Percentiles rank a stretch among this genome's conserved stretches.
Evolutionary conservation across 2,888 invertebrate species (phyloP).

Genomic region (Agriotes lineatus): DNA sequence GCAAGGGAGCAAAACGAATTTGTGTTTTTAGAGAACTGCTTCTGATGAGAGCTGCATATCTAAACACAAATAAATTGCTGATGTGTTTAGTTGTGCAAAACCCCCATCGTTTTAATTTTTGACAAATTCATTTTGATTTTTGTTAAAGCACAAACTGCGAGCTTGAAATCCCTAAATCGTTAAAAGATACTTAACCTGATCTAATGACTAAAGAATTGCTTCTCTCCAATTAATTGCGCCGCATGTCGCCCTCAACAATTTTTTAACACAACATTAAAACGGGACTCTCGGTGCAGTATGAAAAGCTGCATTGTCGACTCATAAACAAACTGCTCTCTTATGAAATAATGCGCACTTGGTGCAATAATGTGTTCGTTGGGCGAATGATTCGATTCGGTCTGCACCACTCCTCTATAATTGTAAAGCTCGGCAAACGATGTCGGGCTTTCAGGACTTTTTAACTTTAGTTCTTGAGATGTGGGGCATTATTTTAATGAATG

Average conservation of each 20-base stretch:
- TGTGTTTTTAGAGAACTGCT: too few relatives aligned
- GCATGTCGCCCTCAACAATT: slow-evolving; percentile 28
- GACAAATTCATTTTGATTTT: too few relatives aligned
- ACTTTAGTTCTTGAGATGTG: slow-evolving; percentile 19
- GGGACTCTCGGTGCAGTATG: slow-evolving; percentile 45
- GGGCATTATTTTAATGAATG: slow-evolving; percentile 18
- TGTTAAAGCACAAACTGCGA: too few relatives aligned
- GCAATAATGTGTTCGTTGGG: slow-evolving; percentile 59
- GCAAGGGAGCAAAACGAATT: neutral
- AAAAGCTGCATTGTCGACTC: slow-evolving; percentile 60
- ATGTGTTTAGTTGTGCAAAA: too few relatives aligned
- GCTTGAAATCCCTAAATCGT: neutral
- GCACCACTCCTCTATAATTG: slow-evolving; percentile 45
- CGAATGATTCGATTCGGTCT: slow-evolving; percentile 60
- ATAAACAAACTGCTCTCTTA: slow-evolving; percentile 61
- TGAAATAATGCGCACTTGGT: slow-evolving; percentile 63
- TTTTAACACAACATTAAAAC: slow-evolving; percentile 13
- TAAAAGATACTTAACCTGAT: neutral
- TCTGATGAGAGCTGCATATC: too few relatives aligned
- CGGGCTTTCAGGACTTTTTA: slow-evolving; percentile 24
- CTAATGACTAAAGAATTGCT: slow-evolving; percentile 20
- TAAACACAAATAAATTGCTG: too few relatives aligned
- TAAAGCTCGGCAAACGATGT: slow-evolving; percentile 36
- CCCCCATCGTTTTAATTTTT: too few relatives aligned
- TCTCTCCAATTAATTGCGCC: slow-evolving; percentile 39